Evolutionary conservation across 1,140 invertebrate genomes (phyloP).

Genomic region (Cardiocondyla obscurior): DNA sequence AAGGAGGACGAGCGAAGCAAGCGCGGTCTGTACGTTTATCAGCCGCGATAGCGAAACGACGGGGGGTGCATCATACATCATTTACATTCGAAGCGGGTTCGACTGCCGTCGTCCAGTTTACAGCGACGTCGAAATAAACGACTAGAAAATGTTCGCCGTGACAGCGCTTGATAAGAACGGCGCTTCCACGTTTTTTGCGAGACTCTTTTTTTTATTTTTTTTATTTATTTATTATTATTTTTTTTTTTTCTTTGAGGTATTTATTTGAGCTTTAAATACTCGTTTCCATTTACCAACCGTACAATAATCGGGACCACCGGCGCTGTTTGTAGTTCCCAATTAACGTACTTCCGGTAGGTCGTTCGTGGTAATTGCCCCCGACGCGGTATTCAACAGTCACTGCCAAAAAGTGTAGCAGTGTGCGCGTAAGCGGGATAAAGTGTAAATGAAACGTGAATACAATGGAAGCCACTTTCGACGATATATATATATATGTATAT

Average conservation of each 20-base stretch:
- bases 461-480: conserved; percentile 26
- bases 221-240: not conserved
- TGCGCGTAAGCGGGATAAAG: not conserved
- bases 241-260: not conserved
- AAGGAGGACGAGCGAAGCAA: conserved; percentile 10
- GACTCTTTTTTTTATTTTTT: not conserved
- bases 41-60: conserved; percentile 10
- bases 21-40: conserved; percentile 18
- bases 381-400: conserved; percentile 39
- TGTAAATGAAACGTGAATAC: conserved; percentile 53
- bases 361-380: conserved; percentile 57
- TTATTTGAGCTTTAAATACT: not conserved
- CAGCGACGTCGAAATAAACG: not conserved
- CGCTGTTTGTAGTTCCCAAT: not conserved
- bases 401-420: conserved; percentile 47
- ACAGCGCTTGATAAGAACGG: conserved; percentile 17
- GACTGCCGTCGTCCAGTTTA: not conserved
- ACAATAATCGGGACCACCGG: not conserved
- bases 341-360: conserved; percentile 18
- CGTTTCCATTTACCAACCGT: not conserved
- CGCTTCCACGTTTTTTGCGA: no score
- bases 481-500: no score
- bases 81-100: not conserved
- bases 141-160: conserved; percentile 35
- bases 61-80: not conserved